Conservation (phyloP, 2,113 vertebrate species). For the Hemiscyllium ocellatum region DNA sequence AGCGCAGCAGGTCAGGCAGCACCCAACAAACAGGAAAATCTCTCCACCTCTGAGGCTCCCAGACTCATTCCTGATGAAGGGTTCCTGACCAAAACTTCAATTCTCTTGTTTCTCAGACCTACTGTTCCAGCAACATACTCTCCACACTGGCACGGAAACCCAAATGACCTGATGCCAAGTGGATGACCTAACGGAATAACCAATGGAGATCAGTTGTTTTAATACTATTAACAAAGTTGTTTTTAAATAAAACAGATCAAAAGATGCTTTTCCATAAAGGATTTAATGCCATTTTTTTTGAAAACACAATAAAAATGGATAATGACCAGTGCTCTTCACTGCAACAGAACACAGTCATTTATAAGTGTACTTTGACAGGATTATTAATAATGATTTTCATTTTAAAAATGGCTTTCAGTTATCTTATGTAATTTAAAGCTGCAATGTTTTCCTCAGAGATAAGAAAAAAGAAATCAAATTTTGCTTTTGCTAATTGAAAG, state of each 20-base stretch:
- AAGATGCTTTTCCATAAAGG: neutral
- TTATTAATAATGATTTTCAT: neutral
- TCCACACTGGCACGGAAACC: neutral
- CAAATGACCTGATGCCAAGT: neutral
- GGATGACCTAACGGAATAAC: neutral
- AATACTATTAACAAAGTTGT: neutral
- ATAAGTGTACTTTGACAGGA: neutral
- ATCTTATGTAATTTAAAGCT: neutral
- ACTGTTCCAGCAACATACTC: too few relatives aligned
- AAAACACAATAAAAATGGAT: neutral
- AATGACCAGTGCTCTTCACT: neutral
- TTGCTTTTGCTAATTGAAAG: neutral
- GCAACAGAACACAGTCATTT: neutral
- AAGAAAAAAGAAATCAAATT: neutral
- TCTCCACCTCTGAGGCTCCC: too few relatives aligned
- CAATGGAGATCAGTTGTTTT: neutral
- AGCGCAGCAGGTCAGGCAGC: too few relatives aligned
- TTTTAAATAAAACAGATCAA: neutral
- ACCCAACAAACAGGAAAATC: too few relatives aligned
- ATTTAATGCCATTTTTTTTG: neutral
- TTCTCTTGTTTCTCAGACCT: too few relatives aligned
- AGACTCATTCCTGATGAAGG: too few relatives aligned
- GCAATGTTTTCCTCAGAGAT: neutral
- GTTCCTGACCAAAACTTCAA: too few relatives aligned
- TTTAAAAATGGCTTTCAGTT: neutral